phyloP scores from a whole-genome alignment of 2,797 vertebrate species.

The Meda fulgida region DNA sequence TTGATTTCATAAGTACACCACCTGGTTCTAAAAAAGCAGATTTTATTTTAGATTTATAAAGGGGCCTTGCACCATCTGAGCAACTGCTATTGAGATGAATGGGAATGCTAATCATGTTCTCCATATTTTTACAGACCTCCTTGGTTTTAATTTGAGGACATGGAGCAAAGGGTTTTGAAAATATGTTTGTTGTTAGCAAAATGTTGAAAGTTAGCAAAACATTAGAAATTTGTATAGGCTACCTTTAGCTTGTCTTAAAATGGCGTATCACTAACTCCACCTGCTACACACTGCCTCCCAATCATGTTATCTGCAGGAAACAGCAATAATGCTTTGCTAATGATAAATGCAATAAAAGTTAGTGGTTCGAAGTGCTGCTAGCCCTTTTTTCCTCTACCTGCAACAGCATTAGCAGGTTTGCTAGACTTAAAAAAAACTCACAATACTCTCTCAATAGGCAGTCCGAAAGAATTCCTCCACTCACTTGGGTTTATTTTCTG shows the following conservation, averaged over 20 bases:
- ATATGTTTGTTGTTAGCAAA: neutral
- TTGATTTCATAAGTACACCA: neutral
- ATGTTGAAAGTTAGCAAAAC: neutral
- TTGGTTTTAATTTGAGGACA: neutral
- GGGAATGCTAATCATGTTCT: neutral
- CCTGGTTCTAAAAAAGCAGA: neutral
- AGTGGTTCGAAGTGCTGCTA: conserved; percentile 61
- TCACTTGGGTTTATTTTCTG: neutral
- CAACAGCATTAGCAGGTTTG: conserved; percentile 51
- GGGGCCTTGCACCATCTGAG: neutral
- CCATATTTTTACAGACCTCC: neutral
- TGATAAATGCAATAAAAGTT: conserved; percentile 71
- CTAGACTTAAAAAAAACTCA: conserved; percentile 45
- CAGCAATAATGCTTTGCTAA: conserved; percentile 47
- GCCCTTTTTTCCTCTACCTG: conserved; percentile 32
- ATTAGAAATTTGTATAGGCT: neutral
- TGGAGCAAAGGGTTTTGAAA: too few species aligned
- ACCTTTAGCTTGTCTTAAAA: neutral
- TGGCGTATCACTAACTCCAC: neutral
- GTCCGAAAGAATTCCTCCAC: conserved; percentile 3
- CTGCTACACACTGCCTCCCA: neutral
- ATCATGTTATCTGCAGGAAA: conserved; percentile 54
- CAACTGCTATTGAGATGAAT: neutral
- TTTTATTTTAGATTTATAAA: neutral
- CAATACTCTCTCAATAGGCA: neutral